Percentiles rank a stretch among this genome's conserved stretches.
Evolutionary conservation across 1,140 invertebrate genomes (phyloP).

Genomic region (Drosophila pachea): DNA sequence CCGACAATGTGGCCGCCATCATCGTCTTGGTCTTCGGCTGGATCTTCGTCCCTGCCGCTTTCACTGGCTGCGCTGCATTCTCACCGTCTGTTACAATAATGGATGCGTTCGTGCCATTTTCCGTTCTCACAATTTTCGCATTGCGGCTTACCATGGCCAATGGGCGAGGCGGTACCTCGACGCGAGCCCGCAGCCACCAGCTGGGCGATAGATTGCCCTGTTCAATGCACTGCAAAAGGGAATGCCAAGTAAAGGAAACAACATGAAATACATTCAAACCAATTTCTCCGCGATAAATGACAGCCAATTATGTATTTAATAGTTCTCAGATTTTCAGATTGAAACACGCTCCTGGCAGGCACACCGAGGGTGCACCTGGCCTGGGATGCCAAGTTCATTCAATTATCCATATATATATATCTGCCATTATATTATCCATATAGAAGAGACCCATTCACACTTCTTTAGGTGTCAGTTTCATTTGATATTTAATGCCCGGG

Average conservation of each 20-base stretch:
- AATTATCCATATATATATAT: too few species aligned
- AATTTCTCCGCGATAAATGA: slow-evolving; percentile 19
- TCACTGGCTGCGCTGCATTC: slow-evolving; percentile 60
- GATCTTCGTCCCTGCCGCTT: slow-evolving; percentile 32
- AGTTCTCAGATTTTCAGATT: slow-evolving; percentile 13
- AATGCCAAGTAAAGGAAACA: not conserved
- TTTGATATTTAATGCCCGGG: not conserved
- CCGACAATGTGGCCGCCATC: slow-evolving; percentile 55
- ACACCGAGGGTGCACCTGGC: too few species aligned
- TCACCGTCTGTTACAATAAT: slow-evolving; percentile 55
- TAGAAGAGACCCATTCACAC: not conserved
- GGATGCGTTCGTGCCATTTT: slow-evolving; percentile 65
- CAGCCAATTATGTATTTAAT: slow-evolving; percentile 18
- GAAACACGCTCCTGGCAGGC: too few species aligned
- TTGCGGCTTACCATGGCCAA: slow-evolving; percentile 63
- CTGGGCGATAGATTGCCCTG: slow-evolving; percentile 57
- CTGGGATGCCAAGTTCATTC: too few species aligned
- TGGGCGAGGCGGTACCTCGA: slow-evolving; percentile 14
- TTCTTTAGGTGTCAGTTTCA: not conserved
- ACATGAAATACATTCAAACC: slow-evolving; percentile 28
- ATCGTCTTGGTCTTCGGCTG: slow-evolving; percentile 29
- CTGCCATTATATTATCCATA: too few species aligned
- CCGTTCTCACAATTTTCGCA: slow-evolving; percentile 68
- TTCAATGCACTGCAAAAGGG: slow-evolving; percentile 14
- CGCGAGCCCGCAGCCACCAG: slow-evolving; percentile 60